Conservation (phyloP, 2,113 vertebrate genomes). For the Ctenodactylus gundi region DNA sequence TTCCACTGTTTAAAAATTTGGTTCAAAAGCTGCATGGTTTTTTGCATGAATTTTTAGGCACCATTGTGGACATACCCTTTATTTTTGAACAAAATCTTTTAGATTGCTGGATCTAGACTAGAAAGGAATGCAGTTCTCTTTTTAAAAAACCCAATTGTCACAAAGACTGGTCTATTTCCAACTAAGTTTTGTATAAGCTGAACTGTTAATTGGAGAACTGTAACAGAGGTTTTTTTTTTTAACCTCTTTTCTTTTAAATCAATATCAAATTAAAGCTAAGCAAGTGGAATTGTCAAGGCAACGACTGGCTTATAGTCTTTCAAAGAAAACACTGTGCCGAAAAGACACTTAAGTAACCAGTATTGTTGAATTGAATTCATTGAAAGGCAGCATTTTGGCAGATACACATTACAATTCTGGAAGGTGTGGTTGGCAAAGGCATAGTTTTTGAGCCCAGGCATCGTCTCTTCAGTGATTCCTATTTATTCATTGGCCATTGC, state of each 20-base stretch:
- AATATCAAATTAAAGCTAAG: slow-evolving; percentile 71
- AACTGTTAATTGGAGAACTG: slow-evolving; percentile 59
- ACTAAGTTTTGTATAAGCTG: slow-evolving; percentile 52
- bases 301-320: slow-evolving; percentile 47
- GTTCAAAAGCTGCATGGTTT: background rate
- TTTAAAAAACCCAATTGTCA: background rate
- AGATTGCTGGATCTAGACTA: background rate
- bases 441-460: background rate
- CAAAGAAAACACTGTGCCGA: slow-evolving; percentile 9
- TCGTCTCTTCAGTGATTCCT: background rate
- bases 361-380: background rate
- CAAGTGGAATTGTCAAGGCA: slow-evolving; percentile 56
- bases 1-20: background rate
- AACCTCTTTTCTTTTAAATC: slow-evolving; percentile 47
- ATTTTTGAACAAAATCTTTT: background rate
- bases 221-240: background rate
- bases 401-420: background rate
- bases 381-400: slow-evolving; percentile 3
- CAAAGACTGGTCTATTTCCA: slow-evolving; percentile 9
- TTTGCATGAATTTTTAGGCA: background rate
- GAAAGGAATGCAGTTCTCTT: background rate
- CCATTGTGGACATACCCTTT: background rate
- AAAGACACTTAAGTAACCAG: background rate
- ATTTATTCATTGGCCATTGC: background rate
- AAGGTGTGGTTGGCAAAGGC: background rate